Conservation (phyloP, 2,888 invertebrate genomes). For the Phorcus lineatus region DNA sequence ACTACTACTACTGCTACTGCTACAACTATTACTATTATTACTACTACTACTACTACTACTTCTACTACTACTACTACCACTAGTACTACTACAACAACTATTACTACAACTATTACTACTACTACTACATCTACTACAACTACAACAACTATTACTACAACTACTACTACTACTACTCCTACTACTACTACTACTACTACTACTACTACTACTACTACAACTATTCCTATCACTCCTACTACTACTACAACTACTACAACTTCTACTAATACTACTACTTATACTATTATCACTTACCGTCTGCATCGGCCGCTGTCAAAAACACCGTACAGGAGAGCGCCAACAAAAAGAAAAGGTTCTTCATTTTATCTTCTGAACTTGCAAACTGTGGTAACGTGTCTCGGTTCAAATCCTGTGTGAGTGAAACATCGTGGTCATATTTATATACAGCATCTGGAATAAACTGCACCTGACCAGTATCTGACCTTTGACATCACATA, state of each 20-base stretch:
- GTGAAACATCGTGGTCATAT: no score
- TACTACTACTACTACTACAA: neutral
- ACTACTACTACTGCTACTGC: neutral
- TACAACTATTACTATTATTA: neutral
- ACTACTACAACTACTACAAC: neutral
- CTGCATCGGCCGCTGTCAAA: no score
- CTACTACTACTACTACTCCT: neutral
- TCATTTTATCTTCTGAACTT: no score
- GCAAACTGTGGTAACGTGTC: no score
- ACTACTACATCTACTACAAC: neutral
- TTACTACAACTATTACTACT: constrained; percentile 28
- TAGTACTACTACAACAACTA: constrained; percentile 27
- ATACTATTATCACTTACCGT: neutral
- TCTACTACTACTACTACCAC: constrained; percentile 14
- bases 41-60: neutral
- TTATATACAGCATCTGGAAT: no score
- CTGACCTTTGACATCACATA: no score
- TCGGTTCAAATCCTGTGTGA: no score
- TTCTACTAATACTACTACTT: neutral
- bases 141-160: neutral
- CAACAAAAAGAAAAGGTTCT: no score
- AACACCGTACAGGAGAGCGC: no score
- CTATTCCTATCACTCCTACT: neutral
- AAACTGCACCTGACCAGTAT: no score
- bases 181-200: neutral